Conservation (phyloP, 2,797 vertebrate genomes). For the Schizopygopsis pylzovi region DNA sequence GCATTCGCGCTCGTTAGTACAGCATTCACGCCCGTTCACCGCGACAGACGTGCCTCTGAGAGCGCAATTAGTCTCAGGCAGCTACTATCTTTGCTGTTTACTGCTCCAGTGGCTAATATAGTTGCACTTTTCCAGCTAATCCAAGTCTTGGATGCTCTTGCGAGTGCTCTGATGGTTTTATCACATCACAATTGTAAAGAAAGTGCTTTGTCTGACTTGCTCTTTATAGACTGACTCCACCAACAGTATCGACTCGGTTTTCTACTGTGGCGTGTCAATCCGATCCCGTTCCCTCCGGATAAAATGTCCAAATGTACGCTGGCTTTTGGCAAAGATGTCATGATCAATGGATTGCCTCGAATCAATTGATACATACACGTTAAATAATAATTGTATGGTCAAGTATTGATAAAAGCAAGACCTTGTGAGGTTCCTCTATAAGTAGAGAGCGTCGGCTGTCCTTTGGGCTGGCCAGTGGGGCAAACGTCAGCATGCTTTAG, state of each 20-base stretch:
- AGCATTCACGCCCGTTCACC: slow-evolving; percentile 46
- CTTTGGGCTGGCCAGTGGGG: slow-evolving; percentile 27
- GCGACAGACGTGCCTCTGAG: slow-evolving; percentile 41
- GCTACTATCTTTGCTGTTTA: slow-evolving; percentile 46
- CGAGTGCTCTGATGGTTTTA: slow-evolving; percentile 14
- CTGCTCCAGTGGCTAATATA: slow-evolving; percentile 28
- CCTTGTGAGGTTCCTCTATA: slow-evolving; percentile 24
- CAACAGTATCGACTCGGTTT: slow-evolving; percentile 32
- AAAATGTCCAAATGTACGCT: slow-evolving; percentile 75
- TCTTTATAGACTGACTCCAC: slow-evolving; percentile 40
- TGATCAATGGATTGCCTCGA: slow-evolving; percentile 69
- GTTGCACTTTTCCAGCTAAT: slow-evolving; percentile 40
- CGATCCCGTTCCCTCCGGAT: slow-evolving; percentile 74
- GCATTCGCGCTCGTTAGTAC: slow-evolving; percentile 61
- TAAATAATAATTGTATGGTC: slow-evolving; percentile 83
- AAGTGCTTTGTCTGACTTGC: slow-evolving; percentile 42
- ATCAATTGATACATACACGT: slow-evolving; percentile 81
- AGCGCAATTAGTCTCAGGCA: slow-evolving; percentile 53
- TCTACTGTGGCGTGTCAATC: slow-evolving; percentile 63
- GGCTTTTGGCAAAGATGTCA: slow-evolving; percentile 76
- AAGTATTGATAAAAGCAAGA: slow-evolving; percentile 74
- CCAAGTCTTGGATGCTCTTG: slow-evolving; percentile 13
- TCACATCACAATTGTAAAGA: slow-evolving; percentile 28
- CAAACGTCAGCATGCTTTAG: slow-evolving; percentile 29
- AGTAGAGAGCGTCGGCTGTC: slow-evolving; percentile 18